Evolutionary conservation across 1,140 invertebrate species (phyloP).

Genomic region (Tetragnatha versicolor): DNA sequence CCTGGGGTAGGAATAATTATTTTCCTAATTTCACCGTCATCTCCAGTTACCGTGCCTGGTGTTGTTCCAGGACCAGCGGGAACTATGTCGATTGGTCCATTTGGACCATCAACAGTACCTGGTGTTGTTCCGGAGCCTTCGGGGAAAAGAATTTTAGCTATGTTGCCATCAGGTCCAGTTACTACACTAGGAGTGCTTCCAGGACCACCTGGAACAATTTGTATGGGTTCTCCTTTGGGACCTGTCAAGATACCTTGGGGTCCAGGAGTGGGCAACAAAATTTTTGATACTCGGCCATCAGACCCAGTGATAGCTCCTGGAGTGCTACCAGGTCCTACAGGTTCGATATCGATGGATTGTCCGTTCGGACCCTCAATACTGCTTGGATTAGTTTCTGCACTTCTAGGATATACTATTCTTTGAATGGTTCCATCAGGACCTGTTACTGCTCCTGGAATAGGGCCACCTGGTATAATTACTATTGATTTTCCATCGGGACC

Average conservation of each 20-base stretch:
- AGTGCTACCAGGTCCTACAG: slow-evolving; percentile 18
- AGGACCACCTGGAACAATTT: neutral
- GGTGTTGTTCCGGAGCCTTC: slow-evolving; percentile 1
- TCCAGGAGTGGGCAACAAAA: neutral
- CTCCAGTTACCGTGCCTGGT: slow-evolving; percentile 4
- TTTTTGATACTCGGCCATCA: slow-evolving; percentile 9
- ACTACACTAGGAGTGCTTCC: neutral
- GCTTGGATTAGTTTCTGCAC: neutral
- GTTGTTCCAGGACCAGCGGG: slow-evolving; percentile 3
- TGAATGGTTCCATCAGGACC: neutral
- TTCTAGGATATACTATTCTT: neutral
- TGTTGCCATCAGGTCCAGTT: neutral
- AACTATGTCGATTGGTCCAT: neutral
- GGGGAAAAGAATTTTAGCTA: neutral
- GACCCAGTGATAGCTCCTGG: slow-evolving; percentile 3
- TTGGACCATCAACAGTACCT: neutral
- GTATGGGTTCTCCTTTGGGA: neutral
- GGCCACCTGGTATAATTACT: neutral
- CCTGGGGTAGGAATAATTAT: neutral
- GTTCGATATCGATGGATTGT: neutral
- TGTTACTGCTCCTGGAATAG: slow-evolving; percentile 10
- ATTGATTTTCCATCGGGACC: neutral
- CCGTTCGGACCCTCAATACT: neutral
- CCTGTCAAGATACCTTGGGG: slow-evolving; percentile 3
- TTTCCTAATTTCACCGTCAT: slow-evolving; percentile 1